These are phyloP conservation scores for Lethenteron camtschaticum DNA, from an alignment of 2,113 vertebrate species.

Conservation along the genomic window DNA sequence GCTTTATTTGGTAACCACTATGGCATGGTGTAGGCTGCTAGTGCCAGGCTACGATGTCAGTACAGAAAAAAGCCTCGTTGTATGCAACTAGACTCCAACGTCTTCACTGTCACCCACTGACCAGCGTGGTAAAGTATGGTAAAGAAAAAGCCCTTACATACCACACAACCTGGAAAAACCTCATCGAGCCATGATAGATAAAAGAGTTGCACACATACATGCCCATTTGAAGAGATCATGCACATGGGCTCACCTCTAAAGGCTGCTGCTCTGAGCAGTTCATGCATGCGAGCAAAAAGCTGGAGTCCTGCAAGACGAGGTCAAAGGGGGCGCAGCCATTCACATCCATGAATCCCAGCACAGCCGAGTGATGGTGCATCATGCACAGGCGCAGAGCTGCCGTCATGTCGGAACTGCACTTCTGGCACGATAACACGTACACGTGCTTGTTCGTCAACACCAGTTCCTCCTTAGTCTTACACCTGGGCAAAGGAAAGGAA, in stretches of 20 bases:
- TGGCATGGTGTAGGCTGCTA: too few relatives aligned
- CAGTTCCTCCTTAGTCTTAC: conserved; percentile 34
- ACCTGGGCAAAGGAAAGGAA: conserved; percentile 18
- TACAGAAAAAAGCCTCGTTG: too few relatives aligned
- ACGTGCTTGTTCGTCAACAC: conserved; percentile 19
- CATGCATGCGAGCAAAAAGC: conserved; percentile 26
- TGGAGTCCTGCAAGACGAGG: conserved; percentile 30
- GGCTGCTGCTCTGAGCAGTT: conserved; percentile 27
- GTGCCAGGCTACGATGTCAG: too few relatives aligned
- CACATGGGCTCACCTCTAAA: conserved; percentile 18
- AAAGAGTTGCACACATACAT: background rate
- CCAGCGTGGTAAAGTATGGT: background rate
- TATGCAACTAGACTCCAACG: too few relatives aligned
- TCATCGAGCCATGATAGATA: background rate
- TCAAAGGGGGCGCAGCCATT: conserved; percentile 24
- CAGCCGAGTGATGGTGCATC: conserved; percentile 29
- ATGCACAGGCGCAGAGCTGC: conserved; percentile 28
- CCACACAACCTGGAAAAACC: background rate
- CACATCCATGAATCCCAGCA: conserved; percentile 38
- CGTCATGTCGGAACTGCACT: conserved; percentile 27
- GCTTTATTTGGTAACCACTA: too few relatives aligned
- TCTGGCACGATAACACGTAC: conserved; percentile 31
- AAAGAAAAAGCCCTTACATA: background rate
- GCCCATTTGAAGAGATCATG: background rate
- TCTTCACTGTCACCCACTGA: too few relatives aligned